Percentiles rank a stretch among this genome's conserved stretches.
These are phyloP conservation scores for Drosophila infuscata DNA, from an alignment of 2,888 invertebrate species.

Conservation along the genomic window DNA sequence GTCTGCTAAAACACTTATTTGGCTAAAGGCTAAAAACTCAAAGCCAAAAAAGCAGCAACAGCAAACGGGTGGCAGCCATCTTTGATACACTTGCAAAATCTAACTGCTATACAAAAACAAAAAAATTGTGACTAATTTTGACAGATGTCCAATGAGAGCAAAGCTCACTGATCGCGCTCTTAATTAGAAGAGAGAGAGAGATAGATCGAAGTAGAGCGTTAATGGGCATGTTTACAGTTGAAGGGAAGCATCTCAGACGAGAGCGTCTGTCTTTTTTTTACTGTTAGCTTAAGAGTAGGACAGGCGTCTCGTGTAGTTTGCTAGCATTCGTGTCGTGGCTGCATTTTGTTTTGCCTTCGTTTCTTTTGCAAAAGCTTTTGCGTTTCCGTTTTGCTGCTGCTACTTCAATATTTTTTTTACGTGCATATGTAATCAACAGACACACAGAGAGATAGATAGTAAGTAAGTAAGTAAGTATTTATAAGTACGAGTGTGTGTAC, in stretches of 20 bases:
- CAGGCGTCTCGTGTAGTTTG: background rate
- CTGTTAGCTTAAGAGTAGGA: background rate
- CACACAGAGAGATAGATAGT: constrained; percentile 42
- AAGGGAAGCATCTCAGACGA: background rate
- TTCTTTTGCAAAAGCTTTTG: constrained; percentile 7
- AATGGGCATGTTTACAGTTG: background rate
- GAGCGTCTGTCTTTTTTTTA: background rate
- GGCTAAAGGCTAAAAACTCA: constrained; percentile 81
- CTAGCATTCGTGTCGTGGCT: constrained; percentile 45
- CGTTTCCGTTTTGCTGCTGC: constrained; percentile 18
- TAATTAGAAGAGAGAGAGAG: background rate
- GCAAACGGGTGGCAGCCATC: constrained; percentile 18
- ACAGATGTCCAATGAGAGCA: background rate
- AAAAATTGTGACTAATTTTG: background rate
- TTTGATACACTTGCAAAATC: constrained; percentile 46
- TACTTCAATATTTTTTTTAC: constrained; percentile 63
- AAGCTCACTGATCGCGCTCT: background rate
- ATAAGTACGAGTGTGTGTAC: constrained; percentile 65
- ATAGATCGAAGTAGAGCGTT: background rate
- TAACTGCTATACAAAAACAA: constrained; percentile 11
- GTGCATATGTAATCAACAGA: constrained; percentile 78
- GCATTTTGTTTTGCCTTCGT: constrained; percentile 35
- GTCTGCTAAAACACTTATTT: constrained; percentile 79
- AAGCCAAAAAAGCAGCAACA: constrained; percentile 66
- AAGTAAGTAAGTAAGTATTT: constrained; percentile 53